A percentile compares a stretch with the other conserved stretches of the same genome.
Evolutionary conservation across 2,888 invertebrate genomes (phyloP).

Genomic region (Pseudococcus longispinus): DNA sequence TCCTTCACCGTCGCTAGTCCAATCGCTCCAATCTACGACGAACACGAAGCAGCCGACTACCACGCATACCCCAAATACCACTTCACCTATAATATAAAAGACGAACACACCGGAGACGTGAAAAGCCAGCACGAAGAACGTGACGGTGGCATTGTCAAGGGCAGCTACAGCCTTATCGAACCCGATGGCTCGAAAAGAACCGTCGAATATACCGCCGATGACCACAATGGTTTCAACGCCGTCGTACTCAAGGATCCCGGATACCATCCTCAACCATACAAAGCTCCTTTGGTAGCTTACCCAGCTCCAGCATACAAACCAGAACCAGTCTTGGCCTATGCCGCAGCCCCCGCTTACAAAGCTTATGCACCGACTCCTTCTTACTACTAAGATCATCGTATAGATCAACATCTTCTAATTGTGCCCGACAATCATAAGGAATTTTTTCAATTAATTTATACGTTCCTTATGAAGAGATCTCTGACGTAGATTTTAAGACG

Average conservation of each 20-base stretch:
- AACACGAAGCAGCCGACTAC: constrained; percentile 53
- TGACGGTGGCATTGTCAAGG: constrained; percentile 60
- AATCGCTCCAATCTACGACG: constrained; percentile 42
- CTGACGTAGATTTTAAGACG: neutral
- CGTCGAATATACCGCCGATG: constrained; percentile 60
- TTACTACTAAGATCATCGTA: neutral
- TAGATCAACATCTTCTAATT: neutral
- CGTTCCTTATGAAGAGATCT: constrained; percentile 36
- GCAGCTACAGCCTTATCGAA: constrained; percentile 59
- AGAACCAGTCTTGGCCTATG: constrained; percentile 51
- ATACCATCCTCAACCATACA: constrained; percentile 51
- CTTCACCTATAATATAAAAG: constrained; percentile 60
- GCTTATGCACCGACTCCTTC: neutral
- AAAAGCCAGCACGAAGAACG: constrained; percentile 60
- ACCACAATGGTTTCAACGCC: constrained; percentile 59
- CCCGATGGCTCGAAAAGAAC: constrained; percentile 59
- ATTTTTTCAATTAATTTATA: neutral
- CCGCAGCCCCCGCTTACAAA: constrained; percentile 2
- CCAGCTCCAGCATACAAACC: constrained; percentile 47
- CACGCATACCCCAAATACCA: constrained; percentile 59
- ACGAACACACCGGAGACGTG: constrained; percentile 60
- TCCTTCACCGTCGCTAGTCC: constrained; percentile 38
- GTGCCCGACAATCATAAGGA: constrained; percentile 12
- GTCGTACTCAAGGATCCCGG: constrained; percentile 58
- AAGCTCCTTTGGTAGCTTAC: constrained; percentile 48